Base-by-base conservation (phyloP, 1,140 invertebrate genomes). In the Sminthurides bifidus region DNA sequence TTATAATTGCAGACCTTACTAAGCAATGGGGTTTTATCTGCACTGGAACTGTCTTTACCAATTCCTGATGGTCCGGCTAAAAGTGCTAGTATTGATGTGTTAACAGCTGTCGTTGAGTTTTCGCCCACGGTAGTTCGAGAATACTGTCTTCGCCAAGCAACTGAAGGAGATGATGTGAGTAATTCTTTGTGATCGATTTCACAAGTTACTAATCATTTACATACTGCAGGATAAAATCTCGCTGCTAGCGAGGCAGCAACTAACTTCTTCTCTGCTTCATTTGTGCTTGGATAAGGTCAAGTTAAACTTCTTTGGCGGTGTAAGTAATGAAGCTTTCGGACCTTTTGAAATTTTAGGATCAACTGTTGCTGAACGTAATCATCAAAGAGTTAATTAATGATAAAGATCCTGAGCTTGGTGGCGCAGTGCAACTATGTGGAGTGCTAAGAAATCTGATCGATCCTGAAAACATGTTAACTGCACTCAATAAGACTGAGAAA, bases 41-140 rank as follows among this genome's bases (percentile, higher is more conserved):
- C 92, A 17, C 73, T 98, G 67, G 94, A 98, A 76, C 88, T 94
- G 58, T 93, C 91, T 45, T 74, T 97, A 63, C 84, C 85, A 43
- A 85, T 91, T 74, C 89, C 94, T 69, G 91, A 97, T 74, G 77
- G 81, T 61, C 83, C 85, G 68, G 95, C 92, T 27, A 96, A 96
- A 76, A 83, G 86, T 67, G 91, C 92, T 54, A 90, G 92, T 65
- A 92, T 98, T 68, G 96, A 99, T 71, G 94, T 99, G 69, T 80
- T 99, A 48, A 93, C 91, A 35, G 94, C 92, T 68, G 92, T 99
- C 71, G 92, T 98, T 48, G 95, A 99, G 71, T 96, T 91, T 75
- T 96, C 90, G 68, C 92, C 95, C 54, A 92, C 92, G 65, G 44
- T 48, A 66, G 89, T 99, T 30, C 78, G 95, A 59, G 95, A 98